A percentile compares a stretch with the other conserved stretches of the same genome.
Evolutionary conservation across 2,888 invertebrate species (phyloP).

Genomic region (Phengaris alcon): DNA sequence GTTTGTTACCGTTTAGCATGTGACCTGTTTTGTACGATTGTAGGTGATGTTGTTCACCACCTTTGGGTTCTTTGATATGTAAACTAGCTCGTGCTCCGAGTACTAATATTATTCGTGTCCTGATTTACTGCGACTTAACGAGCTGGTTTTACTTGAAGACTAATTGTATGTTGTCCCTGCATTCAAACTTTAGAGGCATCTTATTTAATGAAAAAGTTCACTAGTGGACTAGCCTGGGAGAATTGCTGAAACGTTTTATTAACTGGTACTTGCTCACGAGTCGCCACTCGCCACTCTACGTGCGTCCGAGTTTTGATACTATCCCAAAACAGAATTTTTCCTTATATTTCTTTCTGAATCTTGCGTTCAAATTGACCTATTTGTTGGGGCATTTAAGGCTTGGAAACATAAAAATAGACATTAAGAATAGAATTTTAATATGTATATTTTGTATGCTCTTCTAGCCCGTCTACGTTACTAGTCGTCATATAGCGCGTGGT

Average conservation of each 20-base stretch:
- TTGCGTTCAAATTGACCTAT: not conserved
- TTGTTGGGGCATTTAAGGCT: too few relatives aligned
- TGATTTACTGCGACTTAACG: slow-evolving; percentile 16
- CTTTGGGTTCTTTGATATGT: slow-evolving; percentile 27
- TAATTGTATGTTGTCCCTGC: not conserved
- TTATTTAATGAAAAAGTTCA: slow-evolving; percentile 8
- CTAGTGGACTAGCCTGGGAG: not conserved
- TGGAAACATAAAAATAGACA: too few relatives aligned
- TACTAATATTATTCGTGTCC: slow-evolving; percentile 22
- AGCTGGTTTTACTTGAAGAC: not conserved
- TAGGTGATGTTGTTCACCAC: slow-evolving; percentile 10
- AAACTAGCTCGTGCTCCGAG: slow-evolving; percentile 19
- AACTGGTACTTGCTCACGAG: not conserved
- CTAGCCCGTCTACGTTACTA: too few relatives aligned
- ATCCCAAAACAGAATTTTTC: not conserved
- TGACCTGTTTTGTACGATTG: not conserved
- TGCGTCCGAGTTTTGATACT: not conserved
- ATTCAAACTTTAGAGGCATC: not conserved
- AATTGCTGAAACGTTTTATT: not conserved
- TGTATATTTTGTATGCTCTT: too few relatives aligned
- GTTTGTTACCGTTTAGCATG: slow-evolving; percentile 4
- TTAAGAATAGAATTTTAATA: too few relatives aligned
- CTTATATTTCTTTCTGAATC: not conserved
- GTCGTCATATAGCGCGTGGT: too few relatives aligned
- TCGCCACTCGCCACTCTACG: not conserved